These are phyloP conservation scores for Misgurnus mizolepis DNA, from an alignment of 2,113 vertebrate genomes.

Conservation along the genomic window DNA sequence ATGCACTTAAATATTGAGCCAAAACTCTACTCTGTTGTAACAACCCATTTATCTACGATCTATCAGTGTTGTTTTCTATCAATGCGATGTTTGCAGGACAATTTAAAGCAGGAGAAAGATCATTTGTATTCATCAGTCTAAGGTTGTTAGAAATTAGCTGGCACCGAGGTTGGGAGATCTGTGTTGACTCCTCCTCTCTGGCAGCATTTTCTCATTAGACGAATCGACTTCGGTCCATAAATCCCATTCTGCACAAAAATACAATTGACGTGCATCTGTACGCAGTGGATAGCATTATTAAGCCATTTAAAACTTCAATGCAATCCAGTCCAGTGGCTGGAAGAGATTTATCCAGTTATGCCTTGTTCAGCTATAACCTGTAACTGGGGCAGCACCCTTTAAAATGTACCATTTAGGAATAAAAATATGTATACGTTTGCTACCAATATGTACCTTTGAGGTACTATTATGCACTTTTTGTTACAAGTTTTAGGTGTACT, in stretches of 20 bases:
- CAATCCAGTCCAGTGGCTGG: background rate
- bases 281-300: constrained; percentile 21
- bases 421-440: too few species aligned
- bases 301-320: constrained; percentile 21
- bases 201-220: constrained; percentile 20
- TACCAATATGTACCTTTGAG: too few species aligned
- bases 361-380: constrained; percentile 11
- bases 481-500: too few species aligned
- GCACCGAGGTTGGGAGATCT: constrained; percentile 6
- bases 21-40: background rate
- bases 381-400: too few species aligned
- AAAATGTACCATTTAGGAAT: too few species aligned
- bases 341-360: constrained; percentile 49
- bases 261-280: constrained; percentile 30
- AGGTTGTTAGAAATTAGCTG: constrained; percentile 27
- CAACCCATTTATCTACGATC: background rate
- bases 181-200: constrained; percentile 21
- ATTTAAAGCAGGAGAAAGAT: background rate
- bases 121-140: constrained; percentile 40
- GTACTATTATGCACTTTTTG: too few species aligned
- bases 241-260: constrained; percentile 32
- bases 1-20: background rate
- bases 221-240: constrained; percentile 28
- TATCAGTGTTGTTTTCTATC: constrained; percentile 21
- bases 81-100: background rate